Conservation (phyloP, 2,113 vertebrate species). For the Peromyscus californicus region DNA sequence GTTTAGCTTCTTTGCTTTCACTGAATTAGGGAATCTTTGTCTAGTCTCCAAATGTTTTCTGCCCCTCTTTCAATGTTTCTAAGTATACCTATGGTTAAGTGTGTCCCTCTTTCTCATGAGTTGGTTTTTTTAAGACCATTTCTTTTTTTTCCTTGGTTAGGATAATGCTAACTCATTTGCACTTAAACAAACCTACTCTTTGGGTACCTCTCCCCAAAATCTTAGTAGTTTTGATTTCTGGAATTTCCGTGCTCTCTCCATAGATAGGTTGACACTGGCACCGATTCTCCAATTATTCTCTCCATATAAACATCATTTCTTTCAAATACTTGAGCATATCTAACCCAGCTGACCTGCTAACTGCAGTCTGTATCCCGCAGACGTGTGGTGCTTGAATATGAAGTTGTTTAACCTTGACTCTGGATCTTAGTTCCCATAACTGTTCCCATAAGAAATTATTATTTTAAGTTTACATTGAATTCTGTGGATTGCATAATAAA, state of each 20-base stretch:
- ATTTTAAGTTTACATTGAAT: background rate
- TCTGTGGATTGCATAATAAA: background rate
- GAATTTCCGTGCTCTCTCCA: background rate
- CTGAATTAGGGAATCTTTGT: background rate
- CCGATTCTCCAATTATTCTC: too few relatives aligned
- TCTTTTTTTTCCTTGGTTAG: background rate
- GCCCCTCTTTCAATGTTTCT: background rate
- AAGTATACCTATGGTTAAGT: background rate
- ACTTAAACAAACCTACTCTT: background rate
- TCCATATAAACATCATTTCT: background rate
- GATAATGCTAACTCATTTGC: background rate
- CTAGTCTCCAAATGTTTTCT: background rate
- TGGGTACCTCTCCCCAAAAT: background rate
- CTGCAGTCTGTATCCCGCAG: background rate
- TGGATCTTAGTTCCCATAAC: background rate
- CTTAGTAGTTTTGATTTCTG: background rate
- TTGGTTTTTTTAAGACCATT: background rate
- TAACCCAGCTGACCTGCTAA: background rate
- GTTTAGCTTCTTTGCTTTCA: background rate
- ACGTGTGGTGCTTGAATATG: background rate
- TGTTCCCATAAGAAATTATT: background rate
- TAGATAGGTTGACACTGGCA: accelerated
- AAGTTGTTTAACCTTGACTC: background rate
- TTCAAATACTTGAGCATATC: background rate
- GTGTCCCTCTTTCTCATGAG: background rate